Conservation (phyloP, 1,140 invertebrate species). For the Heliconius eleuchia region DNA sequence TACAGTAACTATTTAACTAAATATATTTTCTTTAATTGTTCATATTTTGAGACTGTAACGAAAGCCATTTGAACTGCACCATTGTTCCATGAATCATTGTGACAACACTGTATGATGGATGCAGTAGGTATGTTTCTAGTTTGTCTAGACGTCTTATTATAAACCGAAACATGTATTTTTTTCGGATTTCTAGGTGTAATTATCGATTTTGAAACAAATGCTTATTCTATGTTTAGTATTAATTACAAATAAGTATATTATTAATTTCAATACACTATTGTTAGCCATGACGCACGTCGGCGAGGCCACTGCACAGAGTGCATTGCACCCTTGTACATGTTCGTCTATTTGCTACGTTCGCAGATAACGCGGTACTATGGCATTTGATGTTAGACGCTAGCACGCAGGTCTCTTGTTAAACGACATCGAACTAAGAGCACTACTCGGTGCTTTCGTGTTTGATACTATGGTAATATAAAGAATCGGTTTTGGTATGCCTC, state of each 20-base stretch:
- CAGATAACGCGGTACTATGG: conserved; percentile 37
- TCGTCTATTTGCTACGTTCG: conserved; percentile 40
- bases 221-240: not conserved
- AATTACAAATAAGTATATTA: not conserved
- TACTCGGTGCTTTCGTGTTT: not conserved
- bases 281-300: conserved; percentile 25
- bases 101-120: not conserved
- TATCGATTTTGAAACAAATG: not conserved
- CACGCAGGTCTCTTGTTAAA: not conserved
- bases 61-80: too few relatives aligned
- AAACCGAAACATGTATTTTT: not conserved
- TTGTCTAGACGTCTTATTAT: not conserved
- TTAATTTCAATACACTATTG: conserved; percentile 26
- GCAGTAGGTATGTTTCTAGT: not conserved
- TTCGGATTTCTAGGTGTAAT: not conserved
- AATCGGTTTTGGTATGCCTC: not conserved
- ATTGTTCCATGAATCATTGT: not conserved
- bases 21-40: too few relatives aligned
- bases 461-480: not conserved
- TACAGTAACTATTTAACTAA: too few relatives aligned
- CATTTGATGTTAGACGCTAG: conserved; percentile 14
- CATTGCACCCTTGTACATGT: conserved; percentile 42
- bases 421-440: not conserved
- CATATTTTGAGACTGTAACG: too few relatives aligned
- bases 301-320: conserved; percentile 42